Base-by-base conservation (phyloP, 2,888 invertebrate genomes). In the Netelia fuscicornis region DNA sequence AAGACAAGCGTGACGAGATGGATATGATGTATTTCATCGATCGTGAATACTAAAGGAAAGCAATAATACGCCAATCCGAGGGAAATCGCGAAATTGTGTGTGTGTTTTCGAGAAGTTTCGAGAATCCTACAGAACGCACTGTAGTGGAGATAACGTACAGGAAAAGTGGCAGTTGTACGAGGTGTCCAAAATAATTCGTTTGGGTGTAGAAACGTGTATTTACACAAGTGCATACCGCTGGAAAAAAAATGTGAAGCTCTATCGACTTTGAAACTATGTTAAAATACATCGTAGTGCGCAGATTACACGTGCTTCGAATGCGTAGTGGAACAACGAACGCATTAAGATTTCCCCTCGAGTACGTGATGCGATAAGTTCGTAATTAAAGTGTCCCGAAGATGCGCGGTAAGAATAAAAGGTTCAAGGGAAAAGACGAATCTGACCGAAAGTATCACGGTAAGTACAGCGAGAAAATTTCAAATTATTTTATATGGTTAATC, bases 331-430 rank as follows among this genome's bases (percentile, higher is more conserved):
- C 20, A 70, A 58, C 23, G n/a, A 17, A 58, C 37, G 78, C 65
- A 54, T 71, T 9, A 17, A 72, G 65, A 80, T 81, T 67, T 67
- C 20, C 72, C 42, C 2, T 67, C 60, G 79, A 42, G 65, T 56
- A 11, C 25, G 20, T 42, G 79, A 54, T n/a, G 42, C 13, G 44
- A 60, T 42, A 78, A 54, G 60, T 65, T 72, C 72, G 72, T 72
- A 80, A 58, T 58, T 17, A 58, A 62, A 81, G 56, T 20, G 58
- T 48, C 54, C 77, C 72, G 83, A 88, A 88, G 86, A 88, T 88
- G 88, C 88, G 84, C 83, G 87, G 86, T 83, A 86, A 87, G 83
- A 78, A 87, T 85, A 83, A 81, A 52, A 84, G 86, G 84, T 83
- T 84, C 79, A 88, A 86, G 85, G 82, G 67, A 62, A 83, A 80